phyloP scores from a whole-genome alignment of 1,140 invertebrate species.

The Drosophila prosaltans region DNA sequence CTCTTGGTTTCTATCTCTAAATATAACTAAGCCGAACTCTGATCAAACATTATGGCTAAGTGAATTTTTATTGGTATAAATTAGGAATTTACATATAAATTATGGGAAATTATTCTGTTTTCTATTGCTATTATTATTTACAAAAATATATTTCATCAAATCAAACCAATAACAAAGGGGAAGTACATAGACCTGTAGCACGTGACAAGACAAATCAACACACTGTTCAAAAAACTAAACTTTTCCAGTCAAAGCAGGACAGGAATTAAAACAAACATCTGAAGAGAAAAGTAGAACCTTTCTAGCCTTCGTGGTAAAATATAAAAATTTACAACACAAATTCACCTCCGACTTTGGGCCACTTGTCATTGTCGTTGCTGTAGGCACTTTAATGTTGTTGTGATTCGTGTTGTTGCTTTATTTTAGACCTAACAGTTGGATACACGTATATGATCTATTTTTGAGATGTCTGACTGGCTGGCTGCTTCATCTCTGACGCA shows the following conservation, averaged over 20 bases:
- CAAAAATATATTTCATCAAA: conserved; percentile 15
- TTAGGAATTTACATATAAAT: conserved; percentile 61
- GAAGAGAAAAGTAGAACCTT: not conserved
- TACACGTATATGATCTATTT: not conserved
- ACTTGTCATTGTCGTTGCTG: not conserved
- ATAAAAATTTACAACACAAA: not conserved
- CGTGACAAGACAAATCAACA: conserved; percentile 2
- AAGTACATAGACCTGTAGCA: conserved; percentile 4
- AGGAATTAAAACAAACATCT: not conserved
- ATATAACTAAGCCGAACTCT: not conserved
- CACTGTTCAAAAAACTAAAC: not conserved
- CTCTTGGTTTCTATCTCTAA: not conserved
- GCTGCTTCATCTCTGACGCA: conserved; percentile 6
- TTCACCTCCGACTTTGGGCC: conserved; percentile 1
- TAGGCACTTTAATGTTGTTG: not conserved
- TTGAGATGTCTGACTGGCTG: conserved; percentile 24
- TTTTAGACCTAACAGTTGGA: no score
- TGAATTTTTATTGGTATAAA: conserved; percentile 3
- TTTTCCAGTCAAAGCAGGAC: not conserved
- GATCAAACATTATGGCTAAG: not conserved
- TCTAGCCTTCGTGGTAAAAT: not conserved
- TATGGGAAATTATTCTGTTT: conserved; percentile 59
- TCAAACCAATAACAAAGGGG: not conserved
- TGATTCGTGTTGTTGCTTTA: not conserved
- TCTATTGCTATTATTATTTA: conserved; percentile 36